phyloP scores from a whole-genome alignment of 2,797 vertebrate genomes.

The Liparis tanakae region DNA sequence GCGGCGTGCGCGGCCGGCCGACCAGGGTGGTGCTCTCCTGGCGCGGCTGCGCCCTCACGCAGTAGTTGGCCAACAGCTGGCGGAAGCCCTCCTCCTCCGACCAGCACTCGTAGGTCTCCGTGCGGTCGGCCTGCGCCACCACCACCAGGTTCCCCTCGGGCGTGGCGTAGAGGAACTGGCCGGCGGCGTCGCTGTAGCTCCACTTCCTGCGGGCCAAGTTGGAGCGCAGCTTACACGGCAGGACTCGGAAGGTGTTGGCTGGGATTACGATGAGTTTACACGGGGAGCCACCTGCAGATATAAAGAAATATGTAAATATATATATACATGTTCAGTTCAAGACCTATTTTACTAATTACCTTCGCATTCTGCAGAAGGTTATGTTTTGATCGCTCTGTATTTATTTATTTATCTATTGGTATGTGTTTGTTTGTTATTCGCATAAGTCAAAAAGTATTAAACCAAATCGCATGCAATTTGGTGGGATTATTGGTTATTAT shows the following conservation, averaged over 20 bases:
- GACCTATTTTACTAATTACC: neutral
- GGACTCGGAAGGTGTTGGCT: conserved; percentile 83
- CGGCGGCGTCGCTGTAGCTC: conserved; percentile 79
- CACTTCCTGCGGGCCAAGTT: conserved; percentile 89
- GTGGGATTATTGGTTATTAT: too few relatives aligned
- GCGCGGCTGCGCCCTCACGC: conserved; percentile 77
- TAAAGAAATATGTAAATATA: neutral
- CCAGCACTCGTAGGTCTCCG: conserved; percentile 92
- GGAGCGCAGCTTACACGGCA: conserved; percentile 89
- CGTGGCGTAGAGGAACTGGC: conserved; percentile 86
- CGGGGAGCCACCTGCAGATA: conserved; percentile 46
- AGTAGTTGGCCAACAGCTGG: conserved; percentile 91
- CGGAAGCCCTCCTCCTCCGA: conserved; percentile 89
- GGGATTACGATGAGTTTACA: conserved; percentile 85
- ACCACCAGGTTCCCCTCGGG: conserved; percentile 89
- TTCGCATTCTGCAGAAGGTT: too few relatives aligned
- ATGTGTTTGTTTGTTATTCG: too few relatives aligned
- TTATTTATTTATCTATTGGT: too few relatives aligned
- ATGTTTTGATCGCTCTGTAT: too few relatives aligned
- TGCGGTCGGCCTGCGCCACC: conserved; percentile 82
- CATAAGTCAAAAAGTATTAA: too few relatives aligned
- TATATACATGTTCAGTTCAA: neutral
- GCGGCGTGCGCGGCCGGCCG: conserved; percentile 73
- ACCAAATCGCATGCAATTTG: too few relatives aligned
- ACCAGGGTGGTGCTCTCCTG: conserved; percentile 60